These are phyloP conservation scores for Cassiopea andromeda DNA, from an alignment of 30 jellyfish, hydroid and myxozoan species.

Conservation along the genomic window DNA sequence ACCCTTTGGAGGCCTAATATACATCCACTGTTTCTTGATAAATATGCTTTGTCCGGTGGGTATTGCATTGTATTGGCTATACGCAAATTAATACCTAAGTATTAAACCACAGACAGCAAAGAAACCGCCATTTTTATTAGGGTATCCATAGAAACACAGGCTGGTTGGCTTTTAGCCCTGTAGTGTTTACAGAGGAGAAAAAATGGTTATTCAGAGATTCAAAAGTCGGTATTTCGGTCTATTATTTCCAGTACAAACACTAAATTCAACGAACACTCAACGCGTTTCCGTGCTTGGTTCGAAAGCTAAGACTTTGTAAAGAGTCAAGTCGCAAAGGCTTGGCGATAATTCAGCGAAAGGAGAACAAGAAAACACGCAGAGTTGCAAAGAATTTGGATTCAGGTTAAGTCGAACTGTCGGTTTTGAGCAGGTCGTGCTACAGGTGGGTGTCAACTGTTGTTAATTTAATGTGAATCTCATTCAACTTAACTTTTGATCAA, in stretches of 20 bases:
- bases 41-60: neutral
- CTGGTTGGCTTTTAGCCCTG: conserved; percentile 5
- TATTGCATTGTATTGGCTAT: neutral
- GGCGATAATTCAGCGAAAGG: neutral
- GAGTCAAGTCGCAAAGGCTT: neutral
- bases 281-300: neutral
- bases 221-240: conserved; percentile 39
- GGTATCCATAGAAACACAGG: conserved; percentile 19
- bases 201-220: conserved; percentile 34
- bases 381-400: neutral
- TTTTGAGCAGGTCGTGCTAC: neutral
- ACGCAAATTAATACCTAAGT: neutral
- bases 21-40: neutral
- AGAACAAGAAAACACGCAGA: neutral
- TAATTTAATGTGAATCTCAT: neutral
- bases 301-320: neutral
- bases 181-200: conserved; percentile 34
- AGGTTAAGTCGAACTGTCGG: neutral
- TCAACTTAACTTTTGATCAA: neutral
- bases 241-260: conserved; percentile 25
- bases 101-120: neutral
- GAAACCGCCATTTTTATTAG: neutral
- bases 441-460: neutral
- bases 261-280: neutral
- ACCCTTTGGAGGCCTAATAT: neutral